A percentile compares a stretch with the other conserved stretches of the same genome.
phyloP scores from a whole-genome alignment of 2,888 invertebrate species.

The Sinopyrophorus schimmeli region DNA sequence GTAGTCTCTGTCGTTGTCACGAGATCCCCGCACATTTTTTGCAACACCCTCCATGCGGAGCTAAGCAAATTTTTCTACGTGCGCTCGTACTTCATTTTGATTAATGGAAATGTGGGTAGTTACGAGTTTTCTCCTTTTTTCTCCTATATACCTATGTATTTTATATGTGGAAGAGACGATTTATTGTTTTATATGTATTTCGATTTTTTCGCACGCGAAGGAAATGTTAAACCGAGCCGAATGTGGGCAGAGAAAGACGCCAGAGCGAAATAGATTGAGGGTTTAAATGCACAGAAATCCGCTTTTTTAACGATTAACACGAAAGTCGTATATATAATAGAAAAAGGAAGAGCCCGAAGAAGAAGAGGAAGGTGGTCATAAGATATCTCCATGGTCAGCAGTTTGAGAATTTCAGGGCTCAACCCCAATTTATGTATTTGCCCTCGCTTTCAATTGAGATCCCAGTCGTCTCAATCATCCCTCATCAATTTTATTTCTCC shows the following conservation, averaged over 20 bases:
- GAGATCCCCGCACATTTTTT: conserved; percentile 24
- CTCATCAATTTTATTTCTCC: conserved; percentile 38
- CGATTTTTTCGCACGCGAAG: too few relatives aligned
- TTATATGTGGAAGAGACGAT: background rate
- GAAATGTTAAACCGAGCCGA: too few relatives aligned
- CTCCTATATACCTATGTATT: too few relatives aligned
- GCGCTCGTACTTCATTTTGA: conserved; percentile 26
- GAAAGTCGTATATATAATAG: conserved; percentile 5
- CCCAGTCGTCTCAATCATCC: conserved; percentile 41
- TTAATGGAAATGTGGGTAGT: conserved; percentile 23
- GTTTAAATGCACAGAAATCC: conserved; percentile 8
- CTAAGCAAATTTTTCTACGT: conserved; percentile 30
- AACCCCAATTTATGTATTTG: conserved; percentile 46
- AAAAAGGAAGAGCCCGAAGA: too few relatives aligned
- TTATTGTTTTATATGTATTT: too few relatives aligned
- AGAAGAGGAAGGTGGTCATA: conserved; percentile 23
- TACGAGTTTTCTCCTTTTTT: conserved; percentile 13
- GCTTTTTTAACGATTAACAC: conserved; percentile 6
- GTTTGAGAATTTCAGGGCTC: conserved; percentile 28
- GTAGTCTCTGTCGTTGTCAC: conserved; percentile 28
- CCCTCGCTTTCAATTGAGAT: conserved; percentile 41
- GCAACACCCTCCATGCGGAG: conserved; percentile 20
- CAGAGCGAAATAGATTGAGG: too few relatives aligned
- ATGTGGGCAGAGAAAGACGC: too few relatives aligned
- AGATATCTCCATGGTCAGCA: conserved; percentile 25